These are phyloP conservation scores for Radopholus similis DNA, from an alignment of 1,140 invertebrate genomes.

Conservation along the genomic window DNA sequence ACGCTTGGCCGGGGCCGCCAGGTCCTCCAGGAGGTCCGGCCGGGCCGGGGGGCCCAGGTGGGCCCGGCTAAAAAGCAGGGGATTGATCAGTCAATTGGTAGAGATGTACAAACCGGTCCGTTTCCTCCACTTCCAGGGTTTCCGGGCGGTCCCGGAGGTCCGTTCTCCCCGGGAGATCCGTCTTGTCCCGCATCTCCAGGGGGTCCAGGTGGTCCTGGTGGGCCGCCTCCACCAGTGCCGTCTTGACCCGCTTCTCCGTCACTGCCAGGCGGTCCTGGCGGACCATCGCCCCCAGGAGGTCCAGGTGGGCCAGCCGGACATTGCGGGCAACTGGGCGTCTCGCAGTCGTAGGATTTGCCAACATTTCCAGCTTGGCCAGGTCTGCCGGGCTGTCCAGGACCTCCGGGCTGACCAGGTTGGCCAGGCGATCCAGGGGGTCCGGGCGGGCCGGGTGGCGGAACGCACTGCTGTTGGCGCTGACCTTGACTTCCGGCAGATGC, in stretches of 20 bases:
- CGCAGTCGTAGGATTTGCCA: too few species aligned
- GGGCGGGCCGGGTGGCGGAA: slow-evolving; percentile 21
- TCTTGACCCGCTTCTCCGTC: slow-evolving; percentile 24
- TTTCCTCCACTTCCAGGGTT: slow-evolving; percentile 20
- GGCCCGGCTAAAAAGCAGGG: neutral
- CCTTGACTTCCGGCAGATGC: too few species aligned
- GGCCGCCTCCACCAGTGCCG: slow-evolving; percentile 27
- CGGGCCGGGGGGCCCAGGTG: slow-evolving; percentile 11
- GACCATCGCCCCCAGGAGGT: too few species aligned
- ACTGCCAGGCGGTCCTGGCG: slow-evolving; percentile 24
- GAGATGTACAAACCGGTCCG: neutral
- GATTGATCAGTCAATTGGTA: neutral
- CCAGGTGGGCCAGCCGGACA: slow-evolving; percentile 33
- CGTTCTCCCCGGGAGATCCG: slow-evolving; percentile 16
- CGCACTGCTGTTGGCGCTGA: too few species aligned
- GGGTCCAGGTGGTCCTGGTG: slow-evolving; percentile 2
- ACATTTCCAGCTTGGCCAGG: too few species aligned
- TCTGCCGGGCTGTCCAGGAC: slow-evolving; percentile 20
- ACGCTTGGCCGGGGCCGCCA: too few species aligned
- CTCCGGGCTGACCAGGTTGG: too few species aligned
- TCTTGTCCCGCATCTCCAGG: slow-evolving; percentile 5
- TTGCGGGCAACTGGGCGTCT: slow-evolving; percentile 7
- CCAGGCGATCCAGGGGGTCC: too few species aligned
- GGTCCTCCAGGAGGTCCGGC: slow-evolving; percentile 12
- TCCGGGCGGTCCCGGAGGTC: slow-evolving; percentile 21